A percentile compares a stretch with the other conserved stretches of the same genome.
These are phyloP conservation scores for Prietella phreatophila DNA, from an alignment of 2,113 vertebrate genomes.

Conservation along the genomic window DNA sequence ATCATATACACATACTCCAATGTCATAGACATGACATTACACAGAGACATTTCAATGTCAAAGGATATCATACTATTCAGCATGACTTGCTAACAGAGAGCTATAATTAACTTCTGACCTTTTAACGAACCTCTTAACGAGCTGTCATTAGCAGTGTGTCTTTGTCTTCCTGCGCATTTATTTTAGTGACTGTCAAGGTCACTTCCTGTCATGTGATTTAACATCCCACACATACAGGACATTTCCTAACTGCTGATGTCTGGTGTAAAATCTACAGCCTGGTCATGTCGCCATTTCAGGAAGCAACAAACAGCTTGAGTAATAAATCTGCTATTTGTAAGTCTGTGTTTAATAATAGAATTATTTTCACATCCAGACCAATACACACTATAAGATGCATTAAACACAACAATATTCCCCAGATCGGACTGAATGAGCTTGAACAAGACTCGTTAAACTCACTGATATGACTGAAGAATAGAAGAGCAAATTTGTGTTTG, in stretches of 20 bases:
- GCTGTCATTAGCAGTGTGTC: constrained; percentile 48
- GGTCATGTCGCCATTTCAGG: not conserved
- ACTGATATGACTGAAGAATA: not conserved
- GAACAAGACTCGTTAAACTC: not conserved
- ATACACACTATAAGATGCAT: not conserved
- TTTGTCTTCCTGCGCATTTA: constrained; percentile 46
- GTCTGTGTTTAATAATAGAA: not conserved
- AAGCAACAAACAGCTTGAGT: not conserved
- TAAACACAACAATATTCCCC: not conserved
- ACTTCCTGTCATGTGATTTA: constrained; percentile 36
- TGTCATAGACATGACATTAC: constrained; percentile 6
- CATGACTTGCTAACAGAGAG: constrained; percentile 59
- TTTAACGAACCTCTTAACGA: constrained; percentile 45
- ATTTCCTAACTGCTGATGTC: constrained; percentile 26
- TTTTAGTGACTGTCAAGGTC: constrained; percentile 21
- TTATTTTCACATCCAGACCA: not conserved
- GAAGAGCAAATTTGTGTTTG: not conserved
- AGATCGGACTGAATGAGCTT: not conserved
- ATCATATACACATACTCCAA: not conserved
- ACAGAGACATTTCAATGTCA: not conserved
- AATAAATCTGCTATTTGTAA: not conserved
- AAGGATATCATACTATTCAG: not conserved
- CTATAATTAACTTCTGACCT: constrained; percentile 64
- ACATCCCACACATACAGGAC: constrained; percentile 43
- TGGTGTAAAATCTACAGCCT: not conserved